Evolutionary conservation across 1,140 invertebrate genomes (phyloP).

Genomic region (Zophobas atratus): DNA sequence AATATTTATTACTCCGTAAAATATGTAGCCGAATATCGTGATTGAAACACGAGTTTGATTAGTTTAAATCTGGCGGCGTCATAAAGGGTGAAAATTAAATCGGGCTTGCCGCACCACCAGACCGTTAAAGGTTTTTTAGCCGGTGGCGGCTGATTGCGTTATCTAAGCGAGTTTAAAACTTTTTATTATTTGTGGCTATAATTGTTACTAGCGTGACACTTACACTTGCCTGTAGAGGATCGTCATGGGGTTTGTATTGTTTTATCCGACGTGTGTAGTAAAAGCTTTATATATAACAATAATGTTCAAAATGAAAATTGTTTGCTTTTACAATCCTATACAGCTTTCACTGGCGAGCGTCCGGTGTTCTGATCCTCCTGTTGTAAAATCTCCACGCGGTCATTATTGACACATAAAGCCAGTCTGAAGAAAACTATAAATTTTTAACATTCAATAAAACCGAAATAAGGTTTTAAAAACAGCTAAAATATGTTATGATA

Average conservation of each 20-base stretch:
- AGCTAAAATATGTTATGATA: conserved; percentile 43
- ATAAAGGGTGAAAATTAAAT: conserved; percentile 31
- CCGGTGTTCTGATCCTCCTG: conserved; percentile 4
- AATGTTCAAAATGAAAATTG: too few species aligned
- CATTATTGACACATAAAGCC: conserved; percentile 24
- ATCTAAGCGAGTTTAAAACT: too few species aligned
- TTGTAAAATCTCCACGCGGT: conserved; percentile 2
- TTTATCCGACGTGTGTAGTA: not conserved
- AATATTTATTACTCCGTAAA: conserved; percentile 46
- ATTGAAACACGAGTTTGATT: conserved; percentile 42
- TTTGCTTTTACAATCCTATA: too few species aligned
- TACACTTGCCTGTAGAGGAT: too few species aligned
- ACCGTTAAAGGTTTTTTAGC: not conserved
- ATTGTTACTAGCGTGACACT: too few species aligned
- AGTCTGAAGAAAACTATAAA: conserved; percentile 34
- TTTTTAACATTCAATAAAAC: conserved; percentile 47
- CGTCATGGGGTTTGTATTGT: not conserved
- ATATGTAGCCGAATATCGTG: conserved; percentile 37
- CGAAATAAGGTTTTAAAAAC: conserved; percentile 45
- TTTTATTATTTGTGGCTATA: too few species aligned
- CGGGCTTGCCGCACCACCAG: not conserved
- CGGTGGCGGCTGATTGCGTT: not conserved
- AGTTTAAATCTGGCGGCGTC: not conserved
- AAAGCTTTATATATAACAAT: too few species aligned
- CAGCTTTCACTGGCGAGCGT: not conserved